Evolutionary conservation across 2,113 vertebrate genomes (phyloP).

Genomic region (Propithecus coquereli): DNA sequence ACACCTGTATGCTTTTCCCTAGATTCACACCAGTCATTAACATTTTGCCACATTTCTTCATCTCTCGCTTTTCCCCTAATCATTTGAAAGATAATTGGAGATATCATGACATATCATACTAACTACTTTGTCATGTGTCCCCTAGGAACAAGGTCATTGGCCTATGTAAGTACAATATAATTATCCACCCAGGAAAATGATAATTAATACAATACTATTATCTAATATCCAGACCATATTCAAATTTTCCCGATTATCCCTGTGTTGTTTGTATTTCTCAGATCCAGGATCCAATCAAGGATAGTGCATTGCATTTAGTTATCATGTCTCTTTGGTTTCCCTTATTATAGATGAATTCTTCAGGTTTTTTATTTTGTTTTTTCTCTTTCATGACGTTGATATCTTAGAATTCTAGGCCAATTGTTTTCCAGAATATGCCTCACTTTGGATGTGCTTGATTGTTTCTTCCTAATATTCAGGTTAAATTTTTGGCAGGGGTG

Average conservation of each 20-base stretch:
- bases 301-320: neutral
- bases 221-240: neutral
- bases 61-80: constrained; percentile 18
- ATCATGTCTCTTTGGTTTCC: neutral
- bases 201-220: neutral
- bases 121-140: neutral
- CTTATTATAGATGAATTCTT: neutral
- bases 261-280: constrained; percentile 18
- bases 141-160: neutral
- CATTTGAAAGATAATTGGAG: constrained; percentile 6
- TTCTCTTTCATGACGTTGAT: neutral
- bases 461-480: neutral
- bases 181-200: neutral
- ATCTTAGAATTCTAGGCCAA: neutral
- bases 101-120: neutral
- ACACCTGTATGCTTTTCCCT: neutral
- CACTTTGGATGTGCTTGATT: neutral
- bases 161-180: neutral
- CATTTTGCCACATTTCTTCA: constrained; percentile 12
- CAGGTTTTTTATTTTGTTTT: neutral
- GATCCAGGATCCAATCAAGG: neutral
- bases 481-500: neutral
- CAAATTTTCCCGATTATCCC: neutral
- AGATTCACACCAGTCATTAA: neutral
- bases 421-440: neutral